These are phyloP conservation scores for Hippolais icterina DNA, from an alignment of 2,113 vertebrate genomes.

Conservation along the genomic window DNA sequence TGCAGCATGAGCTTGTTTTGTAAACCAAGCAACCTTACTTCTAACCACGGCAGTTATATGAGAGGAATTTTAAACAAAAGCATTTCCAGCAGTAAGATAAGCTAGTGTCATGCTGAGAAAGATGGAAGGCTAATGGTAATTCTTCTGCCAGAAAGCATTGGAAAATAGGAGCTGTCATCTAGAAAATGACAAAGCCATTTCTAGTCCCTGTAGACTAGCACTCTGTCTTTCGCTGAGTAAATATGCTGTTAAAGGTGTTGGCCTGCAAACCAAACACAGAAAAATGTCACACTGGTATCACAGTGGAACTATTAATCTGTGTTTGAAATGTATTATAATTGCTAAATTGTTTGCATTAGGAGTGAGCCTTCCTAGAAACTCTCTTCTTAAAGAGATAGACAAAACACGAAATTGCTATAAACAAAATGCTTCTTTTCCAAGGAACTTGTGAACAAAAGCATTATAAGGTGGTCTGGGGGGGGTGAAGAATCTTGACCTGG, in stretches of 20 bases:
- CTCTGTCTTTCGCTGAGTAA: constrained; percentile 67
- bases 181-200: constrained; percentile 78
- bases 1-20: constrained; percentile 14
- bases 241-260: constrained; percentile 61
- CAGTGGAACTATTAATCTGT: not conserved
- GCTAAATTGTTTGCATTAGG: not conserved
- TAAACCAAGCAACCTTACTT: constrained; percentile 46
- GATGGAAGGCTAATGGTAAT: constrained; percentile 66
- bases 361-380: not conserved
- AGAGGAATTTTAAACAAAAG: constrained; percentile 67
- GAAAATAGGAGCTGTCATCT: constrained; percentile 78
- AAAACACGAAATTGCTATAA: not conserved
- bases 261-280: constrained; percentile 60
- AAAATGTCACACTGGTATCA: constrained; percentile 8
- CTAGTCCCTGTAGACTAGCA: constrained; percentile 71
- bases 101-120: constrained; percentile 69
- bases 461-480: not conserved
- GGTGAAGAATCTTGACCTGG: not conserved
- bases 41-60: constrained; percentile 31
- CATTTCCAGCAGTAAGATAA: constrained; percentile 70
- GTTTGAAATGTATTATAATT: not conserved
- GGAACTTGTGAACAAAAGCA: not conserved
- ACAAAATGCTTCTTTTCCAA: not conserved
- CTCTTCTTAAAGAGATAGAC: not conserved
- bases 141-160: constrained; percentile 64